Conservation (phyloP, 35 echinoderm and acorn worm genomes). For the Lytechinus variegatus region DNA sequence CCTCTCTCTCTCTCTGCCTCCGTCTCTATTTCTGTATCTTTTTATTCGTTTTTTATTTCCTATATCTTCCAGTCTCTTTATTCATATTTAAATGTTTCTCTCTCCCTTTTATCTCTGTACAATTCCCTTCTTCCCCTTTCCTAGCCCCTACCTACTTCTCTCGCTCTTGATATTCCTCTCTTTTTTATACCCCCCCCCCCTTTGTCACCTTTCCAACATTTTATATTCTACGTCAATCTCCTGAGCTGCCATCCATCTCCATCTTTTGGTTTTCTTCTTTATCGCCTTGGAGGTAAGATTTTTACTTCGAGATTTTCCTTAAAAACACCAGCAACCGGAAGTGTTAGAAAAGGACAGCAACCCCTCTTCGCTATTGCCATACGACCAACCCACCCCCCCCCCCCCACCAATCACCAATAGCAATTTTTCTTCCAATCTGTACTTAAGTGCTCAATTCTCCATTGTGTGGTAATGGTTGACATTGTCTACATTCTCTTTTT, state of each 20-base stretch:
- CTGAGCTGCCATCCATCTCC: background rate
- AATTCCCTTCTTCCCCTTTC: background rate
- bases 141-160: background rate
- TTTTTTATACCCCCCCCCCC: background rate
- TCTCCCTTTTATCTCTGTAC: background rate
- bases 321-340: background rate
- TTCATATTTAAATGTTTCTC: background rate
- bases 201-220: background rate
- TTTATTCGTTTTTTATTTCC: too few relatives aligned
- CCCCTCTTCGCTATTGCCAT: background rate
- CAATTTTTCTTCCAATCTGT: background rate
- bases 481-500: too few relatives aligned
- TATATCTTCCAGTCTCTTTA: background rate
- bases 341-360: slow-evolving; percentile 15
- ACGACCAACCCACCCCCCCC: background rate
- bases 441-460: background rate
- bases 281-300: slow-evolving; percentile 18
- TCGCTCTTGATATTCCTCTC: background rate
- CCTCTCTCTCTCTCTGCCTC: background rate
- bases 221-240: background rate
- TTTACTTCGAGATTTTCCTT: slow-evolving; percentile 4
- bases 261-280: background rate
- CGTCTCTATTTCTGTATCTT: background rate
- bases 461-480: too few relatives aligned
- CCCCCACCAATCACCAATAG: background rate